Percentiles rank a stretch among this genome's conserved stretches.
Evolutionary conservation across 2,113 vertebrate species (phyloP).

Genomic region (Sinocyclocheilus maitianheensis): DNA sequence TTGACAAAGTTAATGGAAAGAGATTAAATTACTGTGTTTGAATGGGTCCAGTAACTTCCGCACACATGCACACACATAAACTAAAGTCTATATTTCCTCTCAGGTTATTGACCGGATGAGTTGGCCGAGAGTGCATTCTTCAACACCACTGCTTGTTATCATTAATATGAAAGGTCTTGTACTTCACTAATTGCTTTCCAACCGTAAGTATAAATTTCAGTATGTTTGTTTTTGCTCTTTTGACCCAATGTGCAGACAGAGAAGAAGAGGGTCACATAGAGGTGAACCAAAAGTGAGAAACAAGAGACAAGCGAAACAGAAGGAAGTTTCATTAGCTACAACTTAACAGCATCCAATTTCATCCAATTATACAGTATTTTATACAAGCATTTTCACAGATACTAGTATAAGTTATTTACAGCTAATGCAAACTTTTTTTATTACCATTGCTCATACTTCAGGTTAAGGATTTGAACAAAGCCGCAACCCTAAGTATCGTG

Average conservation of each 20-base stretch:
- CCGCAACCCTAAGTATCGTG: background rate
- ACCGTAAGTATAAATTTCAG: constrained; percentile 20
- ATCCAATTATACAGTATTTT: background rate
- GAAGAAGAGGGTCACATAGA: background rate
- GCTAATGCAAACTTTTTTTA: background rate
- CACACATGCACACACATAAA: background rate
- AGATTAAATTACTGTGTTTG: constrained; percentile 44
- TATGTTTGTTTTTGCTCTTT: constrained; percentile 31
- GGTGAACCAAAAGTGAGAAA: constrained; percentile 14
- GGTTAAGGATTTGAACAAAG: background rate
- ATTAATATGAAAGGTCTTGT: constrained; percentile 36
- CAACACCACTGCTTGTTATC: constrained; percentile 31
- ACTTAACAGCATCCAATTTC: constrained; percentile 12
- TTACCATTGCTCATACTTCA: background rate
- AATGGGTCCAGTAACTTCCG: constrained; percentile 31
- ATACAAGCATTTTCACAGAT: background rate
- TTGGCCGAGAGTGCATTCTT: constrained; percentile 41
- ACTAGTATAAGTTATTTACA: background rate
- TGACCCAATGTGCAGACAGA: constrained; percentile 4
- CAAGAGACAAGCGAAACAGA: background rate
- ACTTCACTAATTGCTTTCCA: constrained; percentile 45
- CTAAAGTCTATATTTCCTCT: constrained; percentile 30
- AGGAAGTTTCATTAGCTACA: constrained; percentile 31
- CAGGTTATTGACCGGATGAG: constrained; percentile 27
- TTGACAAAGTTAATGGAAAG: constrained; percentile 40